Evolutionary conservation across 2,113 vertebrate species (phyloP), one percentile per base, ranked within the genome.

Genomic region (Hippocampus mohnikei): DNA sequence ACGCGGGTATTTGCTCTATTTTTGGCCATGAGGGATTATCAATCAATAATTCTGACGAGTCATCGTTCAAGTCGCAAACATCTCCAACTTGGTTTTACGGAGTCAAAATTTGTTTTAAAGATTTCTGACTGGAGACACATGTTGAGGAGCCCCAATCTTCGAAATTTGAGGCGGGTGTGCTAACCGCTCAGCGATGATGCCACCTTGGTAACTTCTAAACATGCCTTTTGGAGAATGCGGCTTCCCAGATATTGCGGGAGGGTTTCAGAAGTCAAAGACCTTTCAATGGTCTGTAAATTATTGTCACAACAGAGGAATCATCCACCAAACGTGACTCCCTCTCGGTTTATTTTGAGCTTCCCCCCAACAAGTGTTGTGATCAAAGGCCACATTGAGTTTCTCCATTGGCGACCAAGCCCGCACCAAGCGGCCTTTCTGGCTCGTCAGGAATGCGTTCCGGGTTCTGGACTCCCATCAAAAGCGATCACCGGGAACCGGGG

Each of bases 381-480:
- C 81, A 84, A 81, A 84, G 81, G 61, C 76, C 74, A 73, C 75
- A 76, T 81, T 79, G 72, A 70, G 68, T 82, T 85, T 83, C 71
- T 74, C 63, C 61, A 11, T 77, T 76, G 44, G 76, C 79, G 75
- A 82, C 81, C 79, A 80, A 73, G 66, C 5, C 82, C 66, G 71
- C 71, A 81, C 71, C 75, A 8, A 79, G 66, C 68, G 46, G 70
- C 15, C 74, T 84, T 85, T 87, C 76, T 75, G 80, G 73, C 79
- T 87, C 69, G 73, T 85, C 85, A 77, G 81, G 56, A 76, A 75
- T 81, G 80, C 50, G 58, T 89, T 88, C 72, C 78, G 69, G 69
- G 73, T 69, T 70, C 64, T 16, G 5, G 56, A 68, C 73, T 80
- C 84, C 74, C 71, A 85, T 90, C 82, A 84, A 74, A 84, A 74